These are phyloP conservation scores for Rhizomys pruinosus DNA, from an alignment of 2,113 vertebrate species.

Conservation along the genomic window DNA sequence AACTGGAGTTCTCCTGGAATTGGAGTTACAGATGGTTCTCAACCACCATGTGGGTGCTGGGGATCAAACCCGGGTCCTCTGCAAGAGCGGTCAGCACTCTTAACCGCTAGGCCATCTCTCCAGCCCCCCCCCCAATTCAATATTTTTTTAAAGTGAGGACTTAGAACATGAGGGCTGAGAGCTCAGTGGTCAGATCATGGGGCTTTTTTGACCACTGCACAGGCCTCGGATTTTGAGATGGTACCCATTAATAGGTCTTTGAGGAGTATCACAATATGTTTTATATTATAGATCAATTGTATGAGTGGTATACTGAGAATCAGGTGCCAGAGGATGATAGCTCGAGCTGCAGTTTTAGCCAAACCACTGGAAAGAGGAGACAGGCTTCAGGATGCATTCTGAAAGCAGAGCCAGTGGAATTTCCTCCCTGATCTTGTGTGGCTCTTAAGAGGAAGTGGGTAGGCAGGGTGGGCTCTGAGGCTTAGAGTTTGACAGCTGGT, in stretches of 20 bases:
- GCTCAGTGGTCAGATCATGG: fast-evolving
- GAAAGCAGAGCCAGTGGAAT: not conserved
- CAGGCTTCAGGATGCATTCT: not conserved
- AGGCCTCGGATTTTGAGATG: not conserved
- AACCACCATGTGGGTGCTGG: too few species aligned
- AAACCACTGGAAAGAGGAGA: not conserved
- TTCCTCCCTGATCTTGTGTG: not conserved
- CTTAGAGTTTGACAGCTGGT: not conserved
- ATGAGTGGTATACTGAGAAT: not conserved
- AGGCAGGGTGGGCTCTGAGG: not conserved
- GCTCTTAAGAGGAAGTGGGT: not conserved
- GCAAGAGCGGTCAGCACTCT: too few species aligned
- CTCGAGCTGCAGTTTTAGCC: not conserved
- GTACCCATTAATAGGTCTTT: not conserved
- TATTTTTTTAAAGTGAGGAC: too few species aligned
- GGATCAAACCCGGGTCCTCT: too few species aligned
- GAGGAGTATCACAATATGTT: not conserved
- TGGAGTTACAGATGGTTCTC: too few species aligned
- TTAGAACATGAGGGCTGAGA: fast-evolving
- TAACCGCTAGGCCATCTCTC: too few species aligned
- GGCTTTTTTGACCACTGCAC: not conserved
- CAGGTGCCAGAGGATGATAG: fast-evolving
- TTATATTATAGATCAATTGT: not conserved
- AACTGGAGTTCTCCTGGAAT: too few species aligned
- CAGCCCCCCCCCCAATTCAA: too few species aligned